Conservation (phyloP, 2,113 vertebrate species). For the Calyptommatus sinebrachiatus region DNA sequence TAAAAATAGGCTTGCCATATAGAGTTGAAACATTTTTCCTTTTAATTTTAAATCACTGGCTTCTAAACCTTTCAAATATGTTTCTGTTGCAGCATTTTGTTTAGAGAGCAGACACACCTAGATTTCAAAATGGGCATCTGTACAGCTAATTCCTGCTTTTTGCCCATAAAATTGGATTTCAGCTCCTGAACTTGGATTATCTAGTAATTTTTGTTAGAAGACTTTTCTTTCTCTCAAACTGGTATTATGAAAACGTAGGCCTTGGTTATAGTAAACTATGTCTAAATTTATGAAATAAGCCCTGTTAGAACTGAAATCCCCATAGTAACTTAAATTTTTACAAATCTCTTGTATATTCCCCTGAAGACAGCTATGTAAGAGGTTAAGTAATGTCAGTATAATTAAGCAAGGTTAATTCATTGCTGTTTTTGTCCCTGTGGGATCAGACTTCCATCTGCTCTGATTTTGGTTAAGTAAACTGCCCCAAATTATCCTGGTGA, state of each 20-base stretch:
- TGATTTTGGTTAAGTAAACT: neutral
- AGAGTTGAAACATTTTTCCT: neutral
- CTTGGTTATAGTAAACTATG: neutral
- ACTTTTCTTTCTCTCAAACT: neutral
- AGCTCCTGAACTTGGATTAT: neutral
- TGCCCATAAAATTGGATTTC: neutral
- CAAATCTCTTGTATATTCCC: neutral
- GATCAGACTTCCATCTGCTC: conserved; percentile 12
- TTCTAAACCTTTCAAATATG: neutral
- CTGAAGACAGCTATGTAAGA: conserved; percentile 29
- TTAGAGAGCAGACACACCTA: neutral
- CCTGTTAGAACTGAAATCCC: conserved; percentile 9
- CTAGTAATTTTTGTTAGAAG: neutral
- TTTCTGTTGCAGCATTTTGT: neutral
- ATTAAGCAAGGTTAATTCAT: conserved; percentile 36
- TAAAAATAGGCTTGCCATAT: neutral
- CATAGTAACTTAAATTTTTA: conserved; percentile 13
- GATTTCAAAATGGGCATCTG: neutral
- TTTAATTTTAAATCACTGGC: neutral
- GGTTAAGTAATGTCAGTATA: conserved; percentile 23
- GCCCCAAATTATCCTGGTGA: neutral
- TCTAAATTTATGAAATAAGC: conserved; percentile 7
- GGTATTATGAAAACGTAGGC: conserved; percentile 2
- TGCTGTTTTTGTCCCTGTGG: neutral
- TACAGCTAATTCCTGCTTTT: neutral